Base-by-base conservation (phyloP, 2,113 vertebrate species). In the Astur gentilis region DNA sequence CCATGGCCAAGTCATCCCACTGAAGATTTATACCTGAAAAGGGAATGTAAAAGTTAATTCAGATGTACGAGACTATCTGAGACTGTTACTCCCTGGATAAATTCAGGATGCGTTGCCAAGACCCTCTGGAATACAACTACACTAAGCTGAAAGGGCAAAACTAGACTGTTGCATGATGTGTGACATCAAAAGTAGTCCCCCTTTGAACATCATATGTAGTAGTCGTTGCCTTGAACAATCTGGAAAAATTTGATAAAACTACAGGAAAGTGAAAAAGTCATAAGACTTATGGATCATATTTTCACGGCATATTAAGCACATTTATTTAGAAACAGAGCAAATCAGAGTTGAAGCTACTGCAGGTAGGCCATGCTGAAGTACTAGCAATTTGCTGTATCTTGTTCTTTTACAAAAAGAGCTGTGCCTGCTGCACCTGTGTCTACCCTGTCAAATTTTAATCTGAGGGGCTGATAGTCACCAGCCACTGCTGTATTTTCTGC, bases 31-130 rank as follows among this genome's bases (percentile, higher is more conserved):
- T 11, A 60, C 21, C 38, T 50, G 38, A 55, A 73, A 83, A 45
- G 1, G 8, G 21, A 90, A 42, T 32, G 14, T 27, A 77, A 90
- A 94, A 58, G 9, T 36, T 67, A 27, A 75, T 38, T 61, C 42
- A 7, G 10, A n/a, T 45, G 8, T 77, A 60, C 32, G 3, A 12
- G 13, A n/a, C n/a, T 64, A 34, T 16, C 4, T 4, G 0, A 60
- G 16, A 69, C 21, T 62, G 18, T 66, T 40, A 87, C 11, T 64
- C 21, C 25, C 29, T 77, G 45, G 15, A 50, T 34, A 90, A 90
- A 84, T 60, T 60, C 44, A 42, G 27, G 20, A 31, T 47, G 11
- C 5, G 10, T 38, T 87, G 36, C n/a, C 49, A 81, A 50, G 11
- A 84, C 16, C 29, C 21, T 87, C 62, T 66, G 57, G 34, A 80